Percentiles rank a stretch among this genome's conserved stretches.
These are phyloP conservation scores for Sitobion miscanthi DNA, from an alignment of 1,140 invertebrate genomes.

Conservation along the genomic window DNA sequence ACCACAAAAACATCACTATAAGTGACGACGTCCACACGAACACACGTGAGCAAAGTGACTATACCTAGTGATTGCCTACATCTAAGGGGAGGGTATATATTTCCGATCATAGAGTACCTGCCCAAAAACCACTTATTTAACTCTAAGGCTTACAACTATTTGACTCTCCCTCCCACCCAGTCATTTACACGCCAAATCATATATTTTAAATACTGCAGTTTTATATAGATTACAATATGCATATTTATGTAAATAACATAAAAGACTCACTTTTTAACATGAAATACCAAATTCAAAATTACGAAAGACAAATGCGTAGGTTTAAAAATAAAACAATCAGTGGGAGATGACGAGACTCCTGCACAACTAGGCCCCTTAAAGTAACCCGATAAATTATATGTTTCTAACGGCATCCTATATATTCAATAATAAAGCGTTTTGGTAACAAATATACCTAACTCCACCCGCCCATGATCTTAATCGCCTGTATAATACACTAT, in stretches of 20 bases:
- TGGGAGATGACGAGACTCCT: accelerated
- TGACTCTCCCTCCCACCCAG: too few relatives aligned
- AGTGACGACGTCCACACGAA: background rate
- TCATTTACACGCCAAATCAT: too few relatives aligned
- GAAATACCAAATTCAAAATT: background rate
- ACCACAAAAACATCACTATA: background rate
- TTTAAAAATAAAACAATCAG: background rate
- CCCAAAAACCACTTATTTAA: too few relatives aligned
- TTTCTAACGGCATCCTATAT: background rate
- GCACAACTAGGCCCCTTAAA: background rate
- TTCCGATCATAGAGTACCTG: background rate
- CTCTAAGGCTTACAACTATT: too few relatives aligned
- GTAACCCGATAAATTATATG: background rate
- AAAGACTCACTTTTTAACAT: background rate
- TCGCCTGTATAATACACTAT: background rate
- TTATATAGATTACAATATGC: background rate
- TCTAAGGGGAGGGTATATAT: background rate
- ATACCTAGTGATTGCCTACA: too few relatives aligned
- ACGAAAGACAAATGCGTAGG: background rate
- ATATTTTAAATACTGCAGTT: too few relatives aligned
- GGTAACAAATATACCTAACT: too few relatives aligned
- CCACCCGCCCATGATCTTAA: background rate
- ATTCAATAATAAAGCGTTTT: too few relatives aligned
- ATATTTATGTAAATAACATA: background rate
- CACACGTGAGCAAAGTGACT: too few relatives aligned